Conservation (phyloP, 2,888 invertebrate genomes). For the Teinopalpus imperialis region DNA sequence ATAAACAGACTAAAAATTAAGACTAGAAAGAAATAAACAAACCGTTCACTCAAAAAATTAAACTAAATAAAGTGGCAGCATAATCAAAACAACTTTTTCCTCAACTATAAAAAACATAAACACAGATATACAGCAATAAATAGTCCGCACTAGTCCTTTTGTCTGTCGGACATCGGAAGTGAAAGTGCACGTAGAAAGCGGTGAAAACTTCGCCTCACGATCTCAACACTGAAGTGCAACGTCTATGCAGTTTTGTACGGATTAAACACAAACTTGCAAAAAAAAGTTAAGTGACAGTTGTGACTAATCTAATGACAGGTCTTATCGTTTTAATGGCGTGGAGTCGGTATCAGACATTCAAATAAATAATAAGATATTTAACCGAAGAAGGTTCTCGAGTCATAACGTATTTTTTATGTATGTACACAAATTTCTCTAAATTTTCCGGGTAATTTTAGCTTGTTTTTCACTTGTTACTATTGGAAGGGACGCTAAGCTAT, state of each 20-base stretch:
- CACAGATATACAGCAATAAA: conserved; percentile 15
- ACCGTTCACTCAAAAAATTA: too few relatives aligned
- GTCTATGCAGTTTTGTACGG: conserved; percentile 41
- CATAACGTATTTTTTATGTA: too few relatives aligned
- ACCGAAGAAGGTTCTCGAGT: too few relatives aligned
- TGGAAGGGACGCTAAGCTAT: too few relatives aligned
- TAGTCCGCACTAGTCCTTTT: conserved; percentile 28
- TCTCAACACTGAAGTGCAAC: conserved; percentile 46
- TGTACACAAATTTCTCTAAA: too few relatives aligned
- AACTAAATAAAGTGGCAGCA: too few relatives aligned
- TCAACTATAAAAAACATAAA: conserved; percentile 12
- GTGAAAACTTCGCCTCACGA: conserved; percentile 30
- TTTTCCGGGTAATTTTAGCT: too few relatives aligned
- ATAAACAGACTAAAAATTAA: too few relatives aligned
- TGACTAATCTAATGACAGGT: background rate
- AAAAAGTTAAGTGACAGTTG: conserved; percentile 9
- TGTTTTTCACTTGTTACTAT: too few relatives aligned
- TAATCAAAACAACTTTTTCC: background rate
- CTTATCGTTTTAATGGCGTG: background rate
- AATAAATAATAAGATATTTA: too few relatives aligned
- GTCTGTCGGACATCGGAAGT: conserved; percentile 32
- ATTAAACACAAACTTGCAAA: conserved; percentile 27
- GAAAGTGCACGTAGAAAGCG: conserved; percentile 37
- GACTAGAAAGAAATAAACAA: too few relatives aligned
- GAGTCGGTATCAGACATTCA: too few relatives aligned